Percentiles rank a stretch among this genome's conserved stretches.
phyloP scores from a whole-genome alignment of 2,113 vertebrate species.

The Bubalus kerabau region DNA sequence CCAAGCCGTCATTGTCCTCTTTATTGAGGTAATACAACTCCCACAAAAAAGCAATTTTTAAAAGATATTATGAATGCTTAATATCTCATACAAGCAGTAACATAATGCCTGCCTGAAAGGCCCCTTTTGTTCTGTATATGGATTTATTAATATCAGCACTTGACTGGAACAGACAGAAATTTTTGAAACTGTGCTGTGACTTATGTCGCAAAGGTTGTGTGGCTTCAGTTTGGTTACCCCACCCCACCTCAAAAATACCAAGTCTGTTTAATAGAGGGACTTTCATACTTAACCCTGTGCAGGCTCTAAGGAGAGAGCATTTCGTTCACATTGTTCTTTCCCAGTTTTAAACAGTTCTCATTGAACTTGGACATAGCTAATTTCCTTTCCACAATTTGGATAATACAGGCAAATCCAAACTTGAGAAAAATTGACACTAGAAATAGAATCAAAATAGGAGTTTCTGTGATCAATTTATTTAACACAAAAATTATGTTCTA shows the following conservation, averaged over 20 bases:
- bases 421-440: background rate
- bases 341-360: background rate
- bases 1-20: background rate
- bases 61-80: background rate
- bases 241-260: accelerated
- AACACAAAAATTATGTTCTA: background rate
- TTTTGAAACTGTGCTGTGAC: background rate
- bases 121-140: background rate
- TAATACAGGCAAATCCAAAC: background rate
- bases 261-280: background rate
- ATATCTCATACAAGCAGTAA: background rate
- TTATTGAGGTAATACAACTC: background rate
- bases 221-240: background rate
- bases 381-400: background rate
- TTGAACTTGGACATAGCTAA: background rate
- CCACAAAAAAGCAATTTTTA: background rate
- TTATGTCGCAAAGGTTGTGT: background rate
- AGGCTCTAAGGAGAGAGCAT: background rate
- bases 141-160: background rate
- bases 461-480: background rate
- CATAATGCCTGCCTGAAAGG: background rate
- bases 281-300: background rate
- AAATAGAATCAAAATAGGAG: background rate
- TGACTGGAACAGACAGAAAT: background rate
- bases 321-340: background rate